Base-by-base conservation (phyloP, 2,113 vertebrate species). In the Alligator mississippiensis region DNA sequence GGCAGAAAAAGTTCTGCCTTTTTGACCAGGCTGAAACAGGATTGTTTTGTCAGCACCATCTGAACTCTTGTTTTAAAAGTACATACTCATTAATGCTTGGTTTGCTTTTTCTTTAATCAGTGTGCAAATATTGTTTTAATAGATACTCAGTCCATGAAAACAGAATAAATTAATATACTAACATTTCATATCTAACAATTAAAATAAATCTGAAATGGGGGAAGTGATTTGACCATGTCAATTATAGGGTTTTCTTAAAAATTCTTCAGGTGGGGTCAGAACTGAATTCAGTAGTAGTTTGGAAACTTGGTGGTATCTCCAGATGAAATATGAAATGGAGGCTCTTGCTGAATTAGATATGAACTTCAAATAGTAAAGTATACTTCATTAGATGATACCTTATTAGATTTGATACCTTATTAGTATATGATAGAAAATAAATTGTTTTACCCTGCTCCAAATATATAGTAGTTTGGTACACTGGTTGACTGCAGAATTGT, bases 161-260 rank as follows among this genome's bases (percentile, higher is more conserved):
- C 86, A 11, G 2, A 22, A 27, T 77, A 4, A 38, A 28, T 1
- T 3, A 19, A 78, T 89, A n/a, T 4, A 92, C 16, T 9, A 3
- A 75, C 13, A 24, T 4, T 83, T 85, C 55, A 1, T 61, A 93
- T 58, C 7, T 72, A 13, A 8, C 13, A 82, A 68, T 90, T 76
- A 22, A 85, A 75, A 75, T 55, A 19, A 86, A n/a, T 8, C 9
- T 0, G 0, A 5, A 54, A 1, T 19, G 80, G 12, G n/a, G 5
- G 21, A 72, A 87, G 76, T 6, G 17, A 54, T 47, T 84, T 54
- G 2, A 60, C 7, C 59, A 25, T 19, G 15, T 4, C 34, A 74
- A 30, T 30, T 70, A 34, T 14, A 34, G 9, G 21, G 9, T 11
- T 83, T 30, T 70, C n/a, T 17, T 72, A 24, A 34, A 60, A 38